Base-by-base conservation (phyloP, 2,797 vertebrate species). In the Clarias fuscus region DNA sequence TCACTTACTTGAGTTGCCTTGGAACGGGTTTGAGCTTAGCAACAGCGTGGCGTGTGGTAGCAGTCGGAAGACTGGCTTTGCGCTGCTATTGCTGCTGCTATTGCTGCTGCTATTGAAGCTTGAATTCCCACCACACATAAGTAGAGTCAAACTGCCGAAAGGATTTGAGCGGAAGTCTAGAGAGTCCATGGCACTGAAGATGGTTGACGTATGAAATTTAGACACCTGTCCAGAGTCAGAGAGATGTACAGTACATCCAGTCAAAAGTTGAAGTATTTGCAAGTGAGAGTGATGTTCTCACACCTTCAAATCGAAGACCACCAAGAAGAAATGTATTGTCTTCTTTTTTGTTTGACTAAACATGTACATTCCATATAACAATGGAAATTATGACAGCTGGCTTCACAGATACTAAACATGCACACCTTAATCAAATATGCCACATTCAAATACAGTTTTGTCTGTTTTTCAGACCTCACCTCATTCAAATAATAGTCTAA, bases 91-190 rank as follows among this genome's bases (percentile, higher is more conserved):
- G 37, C 37, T 37, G 30, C 67, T 88, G 83, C 37, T 37, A 4
- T 37, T 37, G 37, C 37, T 37, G 30, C 67, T 88, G 83, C 91
- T 91, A 56, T 92, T 94, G 58, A 70, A 88, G 86, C 88, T 89
- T 7, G 89, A 22, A 65, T 87, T 65, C 79, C 77, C 91, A 75
- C 92, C 92, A 89, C 95, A 96, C 48, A 96, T 86, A 0, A 96
- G 82, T 92, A 88, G 88, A 83, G 86, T 93, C 73, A 95, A 17
- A 79, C 94, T 95, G 72, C 92, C 93, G 53, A 93, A 84, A 85
- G 90, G 87, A 90, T 96, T 79, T 0, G 77, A 82, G 73, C 27
- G 83, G 84, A 96, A 96, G 88, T 96, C 85, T 89, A 95, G 37
- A 40, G 83, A 84, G 2, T 71, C 11, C 0, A 91, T 86, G 0